phyloP scores from a whole-genome alignment of 2,888 invertebrate species.

The Sphaerophoria taeniata region DNA sequence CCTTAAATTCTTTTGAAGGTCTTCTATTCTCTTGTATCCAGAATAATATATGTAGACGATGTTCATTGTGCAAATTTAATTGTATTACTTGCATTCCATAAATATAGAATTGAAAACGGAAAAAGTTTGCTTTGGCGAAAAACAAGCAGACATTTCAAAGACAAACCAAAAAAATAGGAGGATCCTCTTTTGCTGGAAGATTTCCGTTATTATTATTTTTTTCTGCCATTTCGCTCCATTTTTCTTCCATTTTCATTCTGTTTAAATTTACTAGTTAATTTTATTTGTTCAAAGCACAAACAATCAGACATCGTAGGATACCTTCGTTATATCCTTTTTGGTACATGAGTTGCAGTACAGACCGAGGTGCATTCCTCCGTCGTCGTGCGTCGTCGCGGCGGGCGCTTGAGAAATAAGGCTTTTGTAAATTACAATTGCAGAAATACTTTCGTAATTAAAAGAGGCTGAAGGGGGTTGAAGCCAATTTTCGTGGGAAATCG shows the following conservation, averaged over 20 bases:
- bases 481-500: slow-evolving; percentile 3
- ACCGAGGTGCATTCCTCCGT: not conserved
- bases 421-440: slow-evolving; percentile 71
- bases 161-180: slow-evolving; percentile 20
- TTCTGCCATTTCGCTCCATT: slow-evolving; percentile 4
- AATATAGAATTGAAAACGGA: slow-evolving; percentile 56
- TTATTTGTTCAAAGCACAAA: slow-evolving; percentile 67
- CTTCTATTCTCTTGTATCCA: not conserved
- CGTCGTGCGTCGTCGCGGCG: too few relatives aligned
- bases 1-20: slow-evolving; percentile 23
- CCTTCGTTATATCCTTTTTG: slow-evolving; percentile 10
- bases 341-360: slow-evolving; percentile 4
- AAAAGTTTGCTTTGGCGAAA: slow-evolving; percentile 53
- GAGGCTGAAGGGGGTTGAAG: slow-evolving; percentile 13
- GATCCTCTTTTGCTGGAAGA: slow-evolving; percentile 25
- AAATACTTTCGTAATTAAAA: slow-evolving; percentile 70
- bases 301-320: slow-evolving; percentile 36
- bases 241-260: slow-evolving; percentile 13
- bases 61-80: slow-evolving; percentile 62
- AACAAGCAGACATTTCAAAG: not conserved
- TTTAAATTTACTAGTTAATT: slow-evolving; percentile 60
- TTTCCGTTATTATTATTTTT: slow-evolving; percentile 4
- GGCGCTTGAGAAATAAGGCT: slow-evolving; percentile 14
- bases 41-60: slow-evolving; percentile 1
- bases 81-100: slow-evolving; percentile 63